Base-by-base conservation (phyloP, 2,797 vertebrate species). In the Sebastes ruberrimus region DNA sequence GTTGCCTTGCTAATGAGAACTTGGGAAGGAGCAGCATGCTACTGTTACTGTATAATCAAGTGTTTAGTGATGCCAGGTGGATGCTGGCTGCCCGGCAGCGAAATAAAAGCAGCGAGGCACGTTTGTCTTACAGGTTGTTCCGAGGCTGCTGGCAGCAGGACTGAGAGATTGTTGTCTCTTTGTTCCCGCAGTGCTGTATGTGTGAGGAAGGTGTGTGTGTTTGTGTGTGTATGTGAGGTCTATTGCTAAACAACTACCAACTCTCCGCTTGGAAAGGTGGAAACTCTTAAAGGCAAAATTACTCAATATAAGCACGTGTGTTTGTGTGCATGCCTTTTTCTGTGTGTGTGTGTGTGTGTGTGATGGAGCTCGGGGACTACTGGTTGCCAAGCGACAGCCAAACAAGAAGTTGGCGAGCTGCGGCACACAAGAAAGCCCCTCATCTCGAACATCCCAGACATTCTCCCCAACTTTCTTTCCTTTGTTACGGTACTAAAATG, bases 31-130 rank as follows among this genome's bases (percentile, higher is more conserved):
- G 74, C 73, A 18, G 81, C 57, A 2, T 38, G 78, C 60, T 72
- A 35, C 70, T 57, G 62, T 72, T 75, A 16, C 60, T 60, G 74
- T 86, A 77, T 89, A 79, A 88, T 86, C 74, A 84, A 64, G 76
- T 62, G 68, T 74, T 63, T 22, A 59, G 59, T 14, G 69, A 71
- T 76, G 84, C 82, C 84, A 84, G 89, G 78, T 81, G 81, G 35
- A 75, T 38, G 62, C 55, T 42, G 60, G 70, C 74, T 57, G 56
- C 35, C 25, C 25, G 16, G 77, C 71, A 72, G 71, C 49, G 55
- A 78, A 69, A 83, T 78, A 42, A 82, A 70, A 77, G 52, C 67
- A 62, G 23, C 0, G 2, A 35, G 72, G 74, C 55, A 23, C 10
- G 33, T 83, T 82, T 80, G 71, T 79, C 55, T 65, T 42, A 62